Percentiles rank a stretch among this genome's conserved stretches.
phyloP scores from a whole-genome alignment of 2,888 invertebrate species.

The Drosophila limbata region DNA sequence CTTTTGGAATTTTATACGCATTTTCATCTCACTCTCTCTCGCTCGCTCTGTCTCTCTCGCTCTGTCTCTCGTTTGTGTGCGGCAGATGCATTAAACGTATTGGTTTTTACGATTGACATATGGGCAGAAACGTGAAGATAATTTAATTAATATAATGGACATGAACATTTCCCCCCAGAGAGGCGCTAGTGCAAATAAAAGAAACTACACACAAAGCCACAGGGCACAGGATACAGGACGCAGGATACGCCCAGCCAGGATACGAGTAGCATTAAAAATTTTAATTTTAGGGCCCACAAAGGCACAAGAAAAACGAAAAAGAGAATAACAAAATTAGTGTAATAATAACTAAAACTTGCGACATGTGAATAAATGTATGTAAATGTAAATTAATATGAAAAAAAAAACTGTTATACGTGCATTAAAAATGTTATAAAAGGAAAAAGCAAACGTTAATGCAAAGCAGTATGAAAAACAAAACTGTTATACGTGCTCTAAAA shows the following conservation, averaged over 20 bases:
- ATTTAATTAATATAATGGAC: conserved; percentile 75
- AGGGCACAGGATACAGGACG: conserved; percentile 2
- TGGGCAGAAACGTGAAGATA: conserved; percentile 52
- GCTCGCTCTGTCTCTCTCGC: not conserved
- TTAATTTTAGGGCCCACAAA: conserved; percentile 28
- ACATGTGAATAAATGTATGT: not conserved
- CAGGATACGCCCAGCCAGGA: conserved; percentile 5
- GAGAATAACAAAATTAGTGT: conserved; percentile 1
- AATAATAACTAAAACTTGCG: conserved; percentile 18
- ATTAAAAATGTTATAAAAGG: conserved; percentile 8
- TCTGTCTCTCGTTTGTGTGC: conserved; percentile 16
- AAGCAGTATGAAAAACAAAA: too few species aligned
- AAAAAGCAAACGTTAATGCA: too few species aligned
- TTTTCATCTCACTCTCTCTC: conserved; percentile 11
- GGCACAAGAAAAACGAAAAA: conserved; percentile 6
- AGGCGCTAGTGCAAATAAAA: conserved; percentile 7
- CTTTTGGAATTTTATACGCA: conserved; percentile 47
- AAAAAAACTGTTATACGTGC: conserved; percentile 12
- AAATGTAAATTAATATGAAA: not conserved
- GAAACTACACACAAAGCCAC: conserved; percentile 18
- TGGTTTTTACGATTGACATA: conserved; percentile 69
- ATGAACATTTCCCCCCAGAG: conserved; percentile 24
- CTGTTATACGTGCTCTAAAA: not conserved
- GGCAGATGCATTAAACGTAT: conserved; percentile 68
- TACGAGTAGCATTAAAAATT: conserved; percentile 25